Evolutionary conservation across 2,888 invertebrate genomes (phyloP).

Genomic region (Drosophila acutilabella): DNA sequence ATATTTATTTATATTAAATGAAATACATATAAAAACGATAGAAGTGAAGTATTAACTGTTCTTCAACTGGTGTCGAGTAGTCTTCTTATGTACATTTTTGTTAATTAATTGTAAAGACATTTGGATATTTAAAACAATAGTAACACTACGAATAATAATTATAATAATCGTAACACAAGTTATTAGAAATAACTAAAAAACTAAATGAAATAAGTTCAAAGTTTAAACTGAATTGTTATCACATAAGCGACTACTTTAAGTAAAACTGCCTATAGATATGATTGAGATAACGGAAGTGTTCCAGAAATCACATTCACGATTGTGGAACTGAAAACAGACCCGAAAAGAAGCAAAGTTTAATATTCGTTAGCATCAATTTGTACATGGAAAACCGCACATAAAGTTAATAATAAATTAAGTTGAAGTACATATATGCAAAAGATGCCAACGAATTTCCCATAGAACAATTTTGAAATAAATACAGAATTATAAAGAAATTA

Average conservation of each 20-base stretch:
- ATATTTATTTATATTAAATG: conserved; percentile 1
- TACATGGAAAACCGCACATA: conserved; percentile 73
- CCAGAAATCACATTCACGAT: background rate
- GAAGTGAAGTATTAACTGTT: conserved; percentile 36
- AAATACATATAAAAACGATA: background rate
- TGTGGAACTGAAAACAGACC: background rate
- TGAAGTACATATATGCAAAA: conserved; percentile 44
- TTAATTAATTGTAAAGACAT: conserved; percentile 76
- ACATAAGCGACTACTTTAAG: conserved; percentile 55
- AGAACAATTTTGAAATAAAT: conserved; percentile 41
- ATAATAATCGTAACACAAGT: conserved; percentile 39
- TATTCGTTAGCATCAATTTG: conserved; percentile 66
- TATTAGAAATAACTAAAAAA: conserved; percentile 81
- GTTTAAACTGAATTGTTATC: conserved; percentile 51
- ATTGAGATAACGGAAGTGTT: background rate
- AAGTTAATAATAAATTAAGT: conserved; percentile 64
- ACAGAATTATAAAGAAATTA: conserved; percentile 11
- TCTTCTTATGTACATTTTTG: conserved; percentile 60
- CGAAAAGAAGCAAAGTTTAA: conserved; percentile 11
- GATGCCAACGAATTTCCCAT: conserved; percentile 74
- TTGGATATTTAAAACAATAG: conserved; percentile 23
- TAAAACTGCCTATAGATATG: conserved; percentile 51
- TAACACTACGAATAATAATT: background rate
- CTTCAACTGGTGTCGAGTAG: conserved; percentile 24
- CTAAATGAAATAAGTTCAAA: conserved; percentile 44